phyloP scores from a whole-genome alignment of 2,888 invertebrate species.

The Tetragonisca angustula region DNA sequence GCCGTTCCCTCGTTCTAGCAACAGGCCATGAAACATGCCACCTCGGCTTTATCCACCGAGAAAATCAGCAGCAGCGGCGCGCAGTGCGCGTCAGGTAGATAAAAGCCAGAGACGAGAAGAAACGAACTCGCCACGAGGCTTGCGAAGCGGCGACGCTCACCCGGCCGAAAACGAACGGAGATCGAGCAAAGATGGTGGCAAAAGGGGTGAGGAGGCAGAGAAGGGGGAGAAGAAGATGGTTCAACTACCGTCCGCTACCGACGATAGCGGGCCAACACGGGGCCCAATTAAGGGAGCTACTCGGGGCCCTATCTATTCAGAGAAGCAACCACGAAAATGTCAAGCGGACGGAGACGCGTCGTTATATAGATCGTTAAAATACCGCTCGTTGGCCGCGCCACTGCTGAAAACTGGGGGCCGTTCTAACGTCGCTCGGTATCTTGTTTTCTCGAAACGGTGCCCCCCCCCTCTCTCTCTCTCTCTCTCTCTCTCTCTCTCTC shows the following conservation, averaged over 20 bases:
- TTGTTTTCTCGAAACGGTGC: conserved; percentile 35
- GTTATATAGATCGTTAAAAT: conserved; percentile 81
- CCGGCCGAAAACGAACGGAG: conserved; percentile 45
- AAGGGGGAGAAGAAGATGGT: conserved; percentile 58
- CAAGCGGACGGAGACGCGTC: conserved; percentile 77
- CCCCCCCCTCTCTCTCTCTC: too few relatives aligned
- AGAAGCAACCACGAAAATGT: conserved; percentile 72
- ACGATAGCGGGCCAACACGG: conserved; percentile 80
- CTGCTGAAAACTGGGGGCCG: conserved; percentile 67
- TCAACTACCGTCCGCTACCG: conserved; percentile 76
- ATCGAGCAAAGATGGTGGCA: conserved; percentile 54
- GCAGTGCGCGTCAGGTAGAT: conserved; percentile 74
- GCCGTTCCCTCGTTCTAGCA: too few relatives aligned
- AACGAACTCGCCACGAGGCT: background rate
- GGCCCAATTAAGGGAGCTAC: conserved; percentile 80
- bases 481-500: too few relatives aligned
- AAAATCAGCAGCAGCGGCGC: conserved; percentile 79
- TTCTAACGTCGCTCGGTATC: conserved; percentile 37
- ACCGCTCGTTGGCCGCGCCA: conserved; percentile 71
- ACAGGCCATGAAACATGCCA: too few relatives aligned
- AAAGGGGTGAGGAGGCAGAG: conserved; percentile 37
- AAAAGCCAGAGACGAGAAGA: conserved; percentile 57
- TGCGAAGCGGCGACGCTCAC: conserved; percentile 12
- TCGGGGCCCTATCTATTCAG: conserved; percentile 73
- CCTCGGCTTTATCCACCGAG: conserved; percentile 71